phyloP scores from a whole-genome alignment of 2,797 vertebrate genomes.

The Microctenopoma lineatum region DNA sequence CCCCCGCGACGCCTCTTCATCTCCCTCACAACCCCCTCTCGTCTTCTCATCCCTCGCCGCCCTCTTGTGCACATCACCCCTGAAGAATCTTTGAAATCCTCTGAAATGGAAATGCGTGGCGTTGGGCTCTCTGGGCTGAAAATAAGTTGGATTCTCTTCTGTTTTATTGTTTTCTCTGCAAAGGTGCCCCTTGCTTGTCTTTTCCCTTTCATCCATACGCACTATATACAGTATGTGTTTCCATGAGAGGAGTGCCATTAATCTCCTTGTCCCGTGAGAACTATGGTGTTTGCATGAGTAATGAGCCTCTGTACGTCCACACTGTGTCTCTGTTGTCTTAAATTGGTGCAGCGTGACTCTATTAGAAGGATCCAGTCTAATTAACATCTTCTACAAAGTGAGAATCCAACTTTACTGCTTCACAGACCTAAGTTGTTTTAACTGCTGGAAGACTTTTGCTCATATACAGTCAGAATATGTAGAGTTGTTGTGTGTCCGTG shows the following conservation, averaged over 20 bases:
- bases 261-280: conserved; percentile 66
- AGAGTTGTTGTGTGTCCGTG: not conserved
- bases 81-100: conserved; percentile 48
- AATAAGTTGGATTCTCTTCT: conserved; percentile 2
- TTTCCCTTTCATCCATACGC: conserved; percentile 16
- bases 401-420: conserved; percentile 23
- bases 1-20: conserved; percentile 41
- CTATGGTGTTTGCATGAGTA: conserved; percentile 73
- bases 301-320: conserved; percentile 70
- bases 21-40: conserved; percentile 23
- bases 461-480: not conserved
- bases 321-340: conserved; percentile 70
- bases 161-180: conserved; percentile 20
- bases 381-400: conserved; percentile 55
- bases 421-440: conserved; percentile 22
- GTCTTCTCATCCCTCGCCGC: not conserved
- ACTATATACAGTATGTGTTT: conserved; percentile 24
- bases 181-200: conserved; percentile 10
- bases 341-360: conserved; percentile 76
- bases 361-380: conserved; percentile 72
- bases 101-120: conserved; percentile 51
- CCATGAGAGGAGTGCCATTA: conserved; percentile 67
- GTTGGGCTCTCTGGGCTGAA: conserved; percentile 31
- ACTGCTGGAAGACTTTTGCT: conserved; percentile 19
- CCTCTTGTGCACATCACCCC: not conserved